Evolutionary conservation across 2,113 vertebrate genomes (phyloP), one percentile per base, ranked within the genome.

Genomic region (Lepisosteus osseus): DNA sequence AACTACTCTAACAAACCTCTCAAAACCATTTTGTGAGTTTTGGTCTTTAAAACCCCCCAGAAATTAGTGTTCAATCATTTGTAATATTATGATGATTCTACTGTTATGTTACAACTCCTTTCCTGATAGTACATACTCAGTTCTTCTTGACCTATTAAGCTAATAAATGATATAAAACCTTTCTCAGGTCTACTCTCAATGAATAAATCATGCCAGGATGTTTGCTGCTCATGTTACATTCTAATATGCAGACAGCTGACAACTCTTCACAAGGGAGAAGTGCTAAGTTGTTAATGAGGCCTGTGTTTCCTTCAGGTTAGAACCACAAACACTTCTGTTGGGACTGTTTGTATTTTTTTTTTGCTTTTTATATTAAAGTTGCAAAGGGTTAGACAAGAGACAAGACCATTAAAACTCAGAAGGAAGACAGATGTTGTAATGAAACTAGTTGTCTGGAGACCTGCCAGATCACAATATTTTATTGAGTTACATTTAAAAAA

Each of bases 201-300:
- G 47, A 71, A 71, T 71, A 65, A 54, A 71, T 71, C 61, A 63
- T 42, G 70, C 17, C 61, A 9, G 54, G 59, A 42, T 43, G n/a
- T 54, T 63, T 43, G 9, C 12, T 54, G 29, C 44, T 72, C 12
- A 41, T 72, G 62, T 72, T 43, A 55, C 9, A 4, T 15, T 54
- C 54, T 65, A 54, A 64, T 56, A 55, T 44, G 61, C 70, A 72
- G 70, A 63, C n/a, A 42, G 59, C 3, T 72, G 61, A 54, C 61
- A 65, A 54, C 15, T 54, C 54, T 12, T 40, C 47, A 12, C 12
- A 42, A 54, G 70, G 54, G 61, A 63, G 40, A 45, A 40, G 59
- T 15, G 8, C 6, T 42, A 63, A 3, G 51, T 63, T 64, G 15
- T 65, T 72, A 55, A 42, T 43, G 54, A 65, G 13, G 9, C n/a